Percentiles rank a stretch among this genome's conserved stretches.
These are phyloP conservation scores for Zalophus californianus DNA, from an alignment of 2,797 vertebrate species.

Conservation along the genomic window DNA sequence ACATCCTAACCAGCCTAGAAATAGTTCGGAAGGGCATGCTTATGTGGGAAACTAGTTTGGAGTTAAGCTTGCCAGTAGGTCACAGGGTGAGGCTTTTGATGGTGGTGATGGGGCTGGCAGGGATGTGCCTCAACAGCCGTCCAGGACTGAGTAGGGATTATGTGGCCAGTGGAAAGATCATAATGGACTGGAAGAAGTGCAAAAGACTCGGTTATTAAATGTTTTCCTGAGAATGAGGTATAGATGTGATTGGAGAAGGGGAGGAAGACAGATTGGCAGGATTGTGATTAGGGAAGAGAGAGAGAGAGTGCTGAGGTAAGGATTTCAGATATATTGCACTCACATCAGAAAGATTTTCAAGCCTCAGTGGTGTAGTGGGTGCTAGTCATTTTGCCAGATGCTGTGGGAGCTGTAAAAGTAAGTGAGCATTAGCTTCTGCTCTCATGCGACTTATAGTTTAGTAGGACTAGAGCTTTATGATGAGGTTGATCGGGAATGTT, in stretches of 20 bases:
- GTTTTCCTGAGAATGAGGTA: not conserved
- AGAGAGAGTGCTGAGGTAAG: not conserved
- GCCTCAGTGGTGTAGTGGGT: not conserved
- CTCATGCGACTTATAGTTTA: not conserved
- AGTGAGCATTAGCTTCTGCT: not conserved
- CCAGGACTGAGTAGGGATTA: not conserved
- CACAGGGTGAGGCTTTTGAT: not conserved
- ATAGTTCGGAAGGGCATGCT: not conserved
- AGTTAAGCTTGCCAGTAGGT: not conserved
- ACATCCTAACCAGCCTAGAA: not conserved
- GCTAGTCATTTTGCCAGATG: constrained; percentile 11
- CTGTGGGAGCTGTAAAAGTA: not conserved
- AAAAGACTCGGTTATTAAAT: not conserved
- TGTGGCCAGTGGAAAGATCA: not conserved
- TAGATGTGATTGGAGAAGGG: not conserved
- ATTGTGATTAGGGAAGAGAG: not conserved
- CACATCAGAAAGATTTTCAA: constrained; percentile 31
- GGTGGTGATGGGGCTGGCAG: not conserved
- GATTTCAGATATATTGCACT: not conserved
- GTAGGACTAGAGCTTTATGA: not conserved
- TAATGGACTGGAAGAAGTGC: not conserved
- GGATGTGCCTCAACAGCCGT: not conserved
- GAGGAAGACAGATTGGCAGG: not conserved
- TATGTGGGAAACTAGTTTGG: not conserved
- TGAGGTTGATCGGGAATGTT: not conserved